Evolutionary conservation across 2,797 vertebrate genomes (phyloP).

Genomic region (Passerculus sandwichensis): DNA sequence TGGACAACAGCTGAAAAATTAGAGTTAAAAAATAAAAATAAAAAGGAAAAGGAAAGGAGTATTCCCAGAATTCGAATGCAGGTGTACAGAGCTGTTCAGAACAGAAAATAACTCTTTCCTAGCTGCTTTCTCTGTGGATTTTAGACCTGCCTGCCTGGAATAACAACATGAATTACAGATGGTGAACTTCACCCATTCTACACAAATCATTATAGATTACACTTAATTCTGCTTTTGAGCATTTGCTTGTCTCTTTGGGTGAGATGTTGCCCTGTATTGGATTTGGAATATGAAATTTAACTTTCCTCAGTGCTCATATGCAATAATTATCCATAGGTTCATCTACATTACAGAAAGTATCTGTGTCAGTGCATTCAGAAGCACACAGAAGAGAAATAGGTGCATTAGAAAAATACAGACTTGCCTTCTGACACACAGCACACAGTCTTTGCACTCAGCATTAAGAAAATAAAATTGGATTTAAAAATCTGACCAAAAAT

Average conservation of each 20-base stretch:
- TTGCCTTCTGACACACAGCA: background rate
- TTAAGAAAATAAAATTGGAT: background rate
- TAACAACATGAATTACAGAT: constrained; percentile 18
- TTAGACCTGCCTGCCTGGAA: background rate
- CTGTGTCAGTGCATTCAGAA: background rate
- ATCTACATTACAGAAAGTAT: background rate
- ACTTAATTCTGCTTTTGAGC: constrained; percentile 13
- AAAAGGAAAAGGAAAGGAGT: background rate
- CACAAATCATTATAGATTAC: background rate
- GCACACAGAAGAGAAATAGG: background rate
- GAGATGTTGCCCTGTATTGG: background rate
- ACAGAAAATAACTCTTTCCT: constrained; percentile 3
- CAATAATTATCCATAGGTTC: background rate
- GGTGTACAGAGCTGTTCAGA: constrained; percentile 8
- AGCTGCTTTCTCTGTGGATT: background rate
- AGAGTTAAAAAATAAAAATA: background rate
- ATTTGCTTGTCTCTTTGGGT: background rate
- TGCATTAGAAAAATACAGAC: background rate
- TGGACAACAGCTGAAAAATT: constrained; percentile 37
- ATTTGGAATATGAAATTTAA: constrained; percentile 13
- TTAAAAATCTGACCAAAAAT: background rate
- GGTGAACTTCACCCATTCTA: background rate
- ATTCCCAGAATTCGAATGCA: constrained; percentile 24
- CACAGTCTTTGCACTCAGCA: background rate
- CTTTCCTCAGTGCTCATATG: background rate